Evolutionary conservation across 2,797 vertebrate genomes (phyloP), one percentile per base, ranked within the genome.

Genomic region (Myotis findleyi): DNA sequence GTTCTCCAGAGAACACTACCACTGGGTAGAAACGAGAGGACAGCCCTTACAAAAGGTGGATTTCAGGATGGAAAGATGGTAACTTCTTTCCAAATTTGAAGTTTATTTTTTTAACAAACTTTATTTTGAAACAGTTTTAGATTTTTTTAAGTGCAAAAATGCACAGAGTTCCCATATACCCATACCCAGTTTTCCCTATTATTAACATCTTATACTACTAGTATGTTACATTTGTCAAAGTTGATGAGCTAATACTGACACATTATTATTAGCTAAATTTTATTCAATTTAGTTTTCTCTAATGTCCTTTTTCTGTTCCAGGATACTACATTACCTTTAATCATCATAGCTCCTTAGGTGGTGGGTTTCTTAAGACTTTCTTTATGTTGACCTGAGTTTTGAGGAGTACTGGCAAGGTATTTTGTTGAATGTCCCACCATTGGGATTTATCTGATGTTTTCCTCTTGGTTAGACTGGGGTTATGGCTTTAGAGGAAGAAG

Each of bases 101-200:
- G 71, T 51, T 59, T 76, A 82, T 55, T 38, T 76, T 89, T 73
- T 27, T 38, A 89, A 75, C 55, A 69, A 36, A 49, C 9, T 44
- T 94, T 51, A 86, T 73, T 62, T 92, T 69, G 82, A 33, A 92
- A 76, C 36, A 81, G 53, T 41, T 90, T 92, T 20, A 89, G 18
- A 89, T 51, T 36, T 66, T 87, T 94, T 81, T 64, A 80, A 77
- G 8, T 11, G 27, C 8, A 75, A 82, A 62, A 41, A 93, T 49
- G 87, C 25, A 51, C 8, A 69, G 51, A 76, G 44, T 69, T 93
- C 27, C 47, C 33, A 80, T 62, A 69, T 20, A 75, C 13, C 83
- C 23, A 75, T 5, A 13, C 23, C 12, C 4, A 88, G 59, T 77
- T 51, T 84, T 64, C 73, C 64, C 38, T 85, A 72, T 51, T 73